Evolutionary conservation across 2,888 invertebrate genomes (phyloP), one percentile per base, ranked within the genome.

Genomic region (Caradrina clavipalpis): DNA sequence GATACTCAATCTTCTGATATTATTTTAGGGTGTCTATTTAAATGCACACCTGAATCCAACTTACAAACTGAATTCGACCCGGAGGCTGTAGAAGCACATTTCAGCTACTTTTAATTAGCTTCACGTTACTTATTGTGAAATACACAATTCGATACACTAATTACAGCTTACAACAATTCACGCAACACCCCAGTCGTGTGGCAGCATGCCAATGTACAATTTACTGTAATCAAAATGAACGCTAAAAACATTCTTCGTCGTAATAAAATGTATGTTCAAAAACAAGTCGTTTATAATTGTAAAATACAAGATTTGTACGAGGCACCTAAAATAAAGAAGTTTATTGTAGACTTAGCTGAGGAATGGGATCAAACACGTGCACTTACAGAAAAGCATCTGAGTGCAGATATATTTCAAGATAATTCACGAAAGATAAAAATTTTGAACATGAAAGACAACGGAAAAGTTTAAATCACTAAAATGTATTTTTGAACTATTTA

Each of bases 181-280:
- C 62, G 76, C 67, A 76, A 73, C 51, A 67, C 50, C n/a, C 21
- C 19, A 50, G 39, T 21, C 22, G 54, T 78, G 80, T 78, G 80
- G 80, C 78, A 66, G 4, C 1, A 21, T 42, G 81, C 84, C 81
- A 83, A 66, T 57, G 15, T 63, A 59, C 47, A 67, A 67, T 68
- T 64, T 58, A 64, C 59, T 60, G 71, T 76, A 82, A 78, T 84
- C 73, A 82, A 82, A 83, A 71, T 47, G 54, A 42, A 66, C 47
- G 58, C 62, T 70, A 59, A 73, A 78, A 81, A 84, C 81, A 82
- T 83, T 78, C 70, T 73, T 69, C 51, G 56, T 45, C 57, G 57
- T 63, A 72, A 82, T 81, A 73, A 80, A 84, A 82, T 59, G 21
- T 60, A 69, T 39, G 57, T 58, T 56, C 54, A 62, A 78, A 67